phyloP scores from a whole-genome alignment of 2,888 invertebrate genomes.

The Omphaloscelis lunosa region DNA sequence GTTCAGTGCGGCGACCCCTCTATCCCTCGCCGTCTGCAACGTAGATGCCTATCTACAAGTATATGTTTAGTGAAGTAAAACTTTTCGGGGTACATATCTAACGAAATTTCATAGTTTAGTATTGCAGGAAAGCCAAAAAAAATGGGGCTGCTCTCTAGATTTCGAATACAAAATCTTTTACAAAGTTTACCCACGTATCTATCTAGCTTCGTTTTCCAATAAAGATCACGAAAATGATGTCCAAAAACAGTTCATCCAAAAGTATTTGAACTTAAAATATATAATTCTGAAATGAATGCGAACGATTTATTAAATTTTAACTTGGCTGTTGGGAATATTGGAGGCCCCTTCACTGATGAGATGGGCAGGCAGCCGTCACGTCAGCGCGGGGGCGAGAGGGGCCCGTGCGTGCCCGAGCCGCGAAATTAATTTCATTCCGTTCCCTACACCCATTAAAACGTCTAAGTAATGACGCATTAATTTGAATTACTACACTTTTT shows the following conservation, averaged over 20 bases:
- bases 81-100: conserved; percentile 55
- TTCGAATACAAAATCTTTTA: conserved; percentile 23
- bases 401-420: conserved; percentile 73
- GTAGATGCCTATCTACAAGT: conserved; percentile 54
- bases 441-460: conserved; percentile 77
- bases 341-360: conserved; percentile 69
- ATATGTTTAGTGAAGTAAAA: conserved; percentile 47
- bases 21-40: conserved; percentile 68
- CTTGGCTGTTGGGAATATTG: conserved; percentile 40
- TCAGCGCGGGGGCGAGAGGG: conserved; percentile 68
- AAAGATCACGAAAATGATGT: neutral
- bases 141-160: conserved; percentile 1
- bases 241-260: neutral
- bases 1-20: conserved; percentile 68
- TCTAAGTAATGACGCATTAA: conserved; percentile 74
- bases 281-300: conserved; percentile 7
- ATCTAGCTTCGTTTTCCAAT: conserved; percentile 23
- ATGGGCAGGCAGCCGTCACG: conserved; percentile 70
- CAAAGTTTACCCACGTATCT: neutral
- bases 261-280: conserved; percentile 21
- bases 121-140: conserved; percentile 35
- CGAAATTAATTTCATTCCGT: conserved; percentile 78
- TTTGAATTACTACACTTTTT: conserved; percentile 65
- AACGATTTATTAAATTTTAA: conserved; percentile 43
- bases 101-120: conserved; percentile 28